Conservation (phyloP, 2,797 vertebrate species). For the Hipposideros larvatus region DNA sequence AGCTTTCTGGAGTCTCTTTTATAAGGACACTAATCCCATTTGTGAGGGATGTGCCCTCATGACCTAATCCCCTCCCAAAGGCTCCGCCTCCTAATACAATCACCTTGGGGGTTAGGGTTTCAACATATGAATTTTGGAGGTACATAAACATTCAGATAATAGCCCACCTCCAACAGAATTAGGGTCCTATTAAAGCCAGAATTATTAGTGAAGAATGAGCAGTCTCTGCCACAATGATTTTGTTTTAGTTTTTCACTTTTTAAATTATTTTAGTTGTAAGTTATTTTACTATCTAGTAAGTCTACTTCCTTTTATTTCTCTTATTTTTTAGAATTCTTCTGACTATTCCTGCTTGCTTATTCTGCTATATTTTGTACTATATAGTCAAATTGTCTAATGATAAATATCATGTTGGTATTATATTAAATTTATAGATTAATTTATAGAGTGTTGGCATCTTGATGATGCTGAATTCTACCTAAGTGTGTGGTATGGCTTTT, state of each 20-base stretch:
- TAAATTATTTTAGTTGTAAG: background rate
- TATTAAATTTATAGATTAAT: background rate
- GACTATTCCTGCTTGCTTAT: background rate
- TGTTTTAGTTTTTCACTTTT: background rate
- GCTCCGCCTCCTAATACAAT: background rate
- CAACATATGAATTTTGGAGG: background rate
- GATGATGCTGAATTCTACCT: background rate
- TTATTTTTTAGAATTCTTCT: background rate
- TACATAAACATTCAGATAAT: background rate
- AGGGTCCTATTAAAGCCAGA: background rate
- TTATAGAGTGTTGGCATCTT: background rate
- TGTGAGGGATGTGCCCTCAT: background rate
- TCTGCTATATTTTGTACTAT: background rate
- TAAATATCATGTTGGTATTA: background rate
- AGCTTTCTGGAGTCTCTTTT: background rate
- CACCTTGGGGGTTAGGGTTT: background rate
- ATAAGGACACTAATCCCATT: background rate
- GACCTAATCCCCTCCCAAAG: background rate
- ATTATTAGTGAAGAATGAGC: background rate
- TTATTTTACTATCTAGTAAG: background rate
- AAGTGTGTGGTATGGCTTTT: background rate
- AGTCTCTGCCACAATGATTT: background rate
- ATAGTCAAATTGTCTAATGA: background rate
- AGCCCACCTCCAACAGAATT: background rate
- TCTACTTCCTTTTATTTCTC: background rate